Conservation (phyloP, 2,888 invertebrate genomes). For the Tiphia femorata region DNA sequence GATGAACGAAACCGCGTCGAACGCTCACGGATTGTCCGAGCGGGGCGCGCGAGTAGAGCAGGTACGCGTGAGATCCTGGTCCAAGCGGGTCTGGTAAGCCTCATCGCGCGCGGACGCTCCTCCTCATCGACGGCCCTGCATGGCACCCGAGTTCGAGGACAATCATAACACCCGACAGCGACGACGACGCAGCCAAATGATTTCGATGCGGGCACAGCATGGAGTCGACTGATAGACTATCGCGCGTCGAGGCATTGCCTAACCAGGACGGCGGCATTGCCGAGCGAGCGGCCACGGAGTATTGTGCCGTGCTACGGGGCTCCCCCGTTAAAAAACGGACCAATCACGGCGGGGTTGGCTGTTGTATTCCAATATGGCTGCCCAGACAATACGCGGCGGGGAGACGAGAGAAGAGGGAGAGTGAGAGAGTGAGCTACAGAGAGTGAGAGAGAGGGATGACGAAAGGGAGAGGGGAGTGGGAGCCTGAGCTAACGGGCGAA, state of each 20-base stretch:
- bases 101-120: too few species aligned
- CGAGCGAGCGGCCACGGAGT: conserved; percentile 20
- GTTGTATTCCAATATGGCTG: conserved; percentile 66
- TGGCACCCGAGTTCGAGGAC: conserved; percentile 21
- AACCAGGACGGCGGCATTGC: conserved; percentile 42
- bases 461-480: too few species aligned
- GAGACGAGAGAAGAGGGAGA: conserved; percentile 30
- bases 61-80: too few species aligned
- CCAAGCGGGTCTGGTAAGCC: too few species aligned
- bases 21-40: too few species aligned
- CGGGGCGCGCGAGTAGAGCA: too few species aligned
- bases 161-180: conserved; percentile 35
- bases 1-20: too few species aligned
- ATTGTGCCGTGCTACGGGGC: conserved; percentile 45
- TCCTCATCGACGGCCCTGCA: neutral
- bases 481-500: too few species aligned
- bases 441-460: conserved; percentile 31
- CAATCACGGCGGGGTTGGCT: conserved; percentile 64
- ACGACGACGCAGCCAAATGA: conserved; percentile 45
- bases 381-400: conserved; percentile 63
- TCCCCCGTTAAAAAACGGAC: conserved; percentile 61
- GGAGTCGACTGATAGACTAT: conserved; percentile 66
- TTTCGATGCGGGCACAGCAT: conserved; percentile 55
- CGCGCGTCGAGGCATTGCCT: conserved; percentile 61
- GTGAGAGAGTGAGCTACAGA: conserved; percentile 49